phyloP scores from a whole-genome alignment of 2,797 vertebrate genomes.

The Tiaroga cobitis region DNA sequence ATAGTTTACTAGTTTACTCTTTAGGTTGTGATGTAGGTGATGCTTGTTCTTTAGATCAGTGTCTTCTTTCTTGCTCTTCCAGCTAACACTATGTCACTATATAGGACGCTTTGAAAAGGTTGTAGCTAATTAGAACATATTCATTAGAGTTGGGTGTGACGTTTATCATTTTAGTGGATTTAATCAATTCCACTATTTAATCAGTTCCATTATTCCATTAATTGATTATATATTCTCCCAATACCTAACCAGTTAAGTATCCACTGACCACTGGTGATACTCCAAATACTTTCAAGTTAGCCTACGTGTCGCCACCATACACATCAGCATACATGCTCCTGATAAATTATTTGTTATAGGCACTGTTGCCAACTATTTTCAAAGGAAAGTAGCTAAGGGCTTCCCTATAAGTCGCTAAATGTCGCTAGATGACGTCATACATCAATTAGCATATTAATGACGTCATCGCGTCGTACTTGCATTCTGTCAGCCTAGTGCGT shows the following conservation, averaged over 20 bases:
- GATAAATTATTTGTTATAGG: too few species aligned
- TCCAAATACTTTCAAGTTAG: too few species aligned
- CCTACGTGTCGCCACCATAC: too few species aligned
- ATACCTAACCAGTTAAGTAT: neutral
- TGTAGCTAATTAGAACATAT: neutral
- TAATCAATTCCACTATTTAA: neutral
- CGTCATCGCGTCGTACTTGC: too few species aligned
- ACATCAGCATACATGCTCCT: too few species aligned
- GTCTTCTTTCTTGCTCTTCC: neutral
- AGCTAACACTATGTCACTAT: neutral
- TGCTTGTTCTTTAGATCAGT: neutral
- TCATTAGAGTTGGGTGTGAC: neutral
- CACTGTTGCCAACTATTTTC: too few species aligned
- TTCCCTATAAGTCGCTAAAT: too few species aligned
- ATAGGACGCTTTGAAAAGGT: neutral
- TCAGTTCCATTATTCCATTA: neutral
- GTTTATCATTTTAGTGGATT: neutral
- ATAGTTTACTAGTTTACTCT: neutral
- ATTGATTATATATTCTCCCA: neutral
- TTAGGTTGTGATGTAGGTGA: neutral
- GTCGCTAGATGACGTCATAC: too few species aligned
- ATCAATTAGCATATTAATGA: too few species aligned
- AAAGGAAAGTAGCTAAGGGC: too few species aligned
- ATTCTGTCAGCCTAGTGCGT: too few species aligned
- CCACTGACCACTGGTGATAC: too few species aligned